Base-by-base conservation (phyloP, 1,140 invertebrate genomes). In the Laodelphax striatellus region DNA sequence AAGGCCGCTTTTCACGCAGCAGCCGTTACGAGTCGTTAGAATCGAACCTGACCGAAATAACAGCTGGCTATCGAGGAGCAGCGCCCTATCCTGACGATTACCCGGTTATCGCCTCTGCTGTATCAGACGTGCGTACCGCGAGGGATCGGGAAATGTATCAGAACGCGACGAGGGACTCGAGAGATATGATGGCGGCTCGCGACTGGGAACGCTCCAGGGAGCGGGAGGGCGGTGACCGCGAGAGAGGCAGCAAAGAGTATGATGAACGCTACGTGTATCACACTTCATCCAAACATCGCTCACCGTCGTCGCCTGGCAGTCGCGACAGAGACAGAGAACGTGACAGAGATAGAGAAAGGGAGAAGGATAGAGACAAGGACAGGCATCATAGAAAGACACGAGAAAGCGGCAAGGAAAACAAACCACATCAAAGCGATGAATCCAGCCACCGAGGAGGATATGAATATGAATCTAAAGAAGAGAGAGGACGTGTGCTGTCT, bases 391-490 rank as follows among this genome's bases (percentile, higher is more conserved):
- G 71, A 65, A 58, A 5, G 72, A 73, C 69, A 70, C 24, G 71
- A 71, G 50, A 72, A 77, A 21, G 73, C 73, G 57, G 77, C 75
- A 59, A 78, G 76, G 53, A 76, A 75, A 38, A 77, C 76, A 66
- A 78, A 73, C 58, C 79, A 77, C 42, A 82, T 77, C 63, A 76
- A 77, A 62, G 75, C 78, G 63, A 77, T 77, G 24, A 44, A 1
- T 38, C 38, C 1, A 24, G 24, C 13, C 17, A 42, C 19, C 34
- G 59, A 60, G 59, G 55, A 21, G 28, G 17, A n/a, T 55, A 55
- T 16, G 28, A 34, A 11, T 53, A 22, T 5, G 28, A 28, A n/a
- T 0, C 22, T n/a, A 34, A 55, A 31, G 28, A 55, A 0, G 28
- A 28, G 24, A 5, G 54, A 34, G 41, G 52, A 19, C 59, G 46